Evolutionary conservation across 2,113 vertebrate genomes (phyloP), one percentile per base, ranked within the genome.

Genomic region (Trichechus manatus): DNA sequence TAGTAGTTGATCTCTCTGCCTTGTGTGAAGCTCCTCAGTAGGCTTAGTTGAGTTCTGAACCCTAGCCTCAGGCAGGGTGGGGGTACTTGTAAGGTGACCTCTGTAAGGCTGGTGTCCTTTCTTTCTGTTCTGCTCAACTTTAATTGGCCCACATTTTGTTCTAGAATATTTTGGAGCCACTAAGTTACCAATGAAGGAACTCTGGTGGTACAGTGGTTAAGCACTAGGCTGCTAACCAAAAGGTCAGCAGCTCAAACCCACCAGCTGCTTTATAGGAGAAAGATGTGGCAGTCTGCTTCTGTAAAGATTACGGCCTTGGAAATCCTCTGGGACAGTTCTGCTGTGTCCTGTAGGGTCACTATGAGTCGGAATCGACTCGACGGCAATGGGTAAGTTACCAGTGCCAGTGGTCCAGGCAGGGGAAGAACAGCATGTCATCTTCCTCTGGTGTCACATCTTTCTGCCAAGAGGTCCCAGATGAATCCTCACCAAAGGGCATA

Each of bases 101-200:
- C 25, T 68, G 31, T 33, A 27, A 3, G 42, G 19, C 59, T 89
- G 42, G 20, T 78, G 25, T 22, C 42, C 59, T 87, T 63, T 86
- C 36, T 85, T 70, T 96, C 33, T 91, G 33, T 63, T 82, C 53
- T 85, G 29, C 59, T 87, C 27, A 72, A 66, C 10, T 94, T 86
- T 72, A 89, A 56, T 92, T 87, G 27, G 79, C 29, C 64, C 42
- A 66, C 9, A 80, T 91, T 95, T 84, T 93, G 77, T 91, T 88
- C 64, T 88, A 94, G 82, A 66, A 44, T 56, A 72, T 78, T 74
- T 88, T 93, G 91, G 68, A 79, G 64, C 27, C n/a, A 50, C 27
- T 83, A 68, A 66, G 39, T 75, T 97, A 68, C 56, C 74, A 75
- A 33, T 19, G 33, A 19, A 72, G 68, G 15, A 72, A 5, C 33